Evolutionary conservation across 2,888 invertebrate genomes (phyloP).

Genomic region (Pogonocherus hispidulus): DNA sequence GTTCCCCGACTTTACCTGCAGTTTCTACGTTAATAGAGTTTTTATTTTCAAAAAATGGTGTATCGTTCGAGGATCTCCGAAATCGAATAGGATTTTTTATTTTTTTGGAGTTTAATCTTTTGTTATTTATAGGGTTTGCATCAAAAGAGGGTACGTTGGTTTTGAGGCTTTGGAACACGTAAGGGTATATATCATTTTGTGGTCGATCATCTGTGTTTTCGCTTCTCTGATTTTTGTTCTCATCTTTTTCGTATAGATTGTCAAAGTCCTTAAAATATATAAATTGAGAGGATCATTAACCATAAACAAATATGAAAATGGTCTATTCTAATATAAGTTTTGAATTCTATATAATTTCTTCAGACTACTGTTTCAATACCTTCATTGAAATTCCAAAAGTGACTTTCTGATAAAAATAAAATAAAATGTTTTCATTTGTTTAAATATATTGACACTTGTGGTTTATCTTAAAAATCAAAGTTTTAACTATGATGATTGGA

Average conservation of each 20-base stretch:
- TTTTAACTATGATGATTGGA: no score
- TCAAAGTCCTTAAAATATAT: conserved; percentile 22
- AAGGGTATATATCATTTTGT: conserved; percentile 52
- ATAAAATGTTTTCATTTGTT: no score
- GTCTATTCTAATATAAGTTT: no score
- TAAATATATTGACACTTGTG: no score
- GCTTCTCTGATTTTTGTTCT: neutral
- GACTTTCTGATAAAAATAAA: no score
- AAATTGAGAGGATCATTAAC: neutral
- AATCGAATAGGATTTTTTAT: conserved; percentile 44
- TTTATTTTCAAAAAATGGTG: conserved; percentile 27
- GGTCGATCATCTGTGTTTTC: conserved; percentile 40
- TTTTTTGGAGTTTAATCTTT: conserved; percentile 36
- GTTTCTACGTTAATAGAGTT: conserved; percentile 40
- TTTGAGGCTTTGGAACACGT: conserved; percentile 39
- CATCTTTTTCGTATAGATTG: neutral
- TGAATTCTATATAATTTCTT: no score
- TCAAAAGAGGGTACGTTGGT: conserved; percentile 19
- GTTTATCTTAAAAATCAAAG: no score
- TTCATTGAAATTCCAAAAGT: no score
- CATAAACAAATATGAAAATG: neutral
- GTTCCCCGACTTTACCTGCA: conserved; percentile 43
- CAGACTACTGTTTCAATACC: no score
- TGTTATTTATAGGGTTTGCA: neutral
- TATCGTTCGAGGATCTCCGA: conserved; percentile 42